These are phyloP conservation scores for Acanthornis magna DNA, from an alignment of 2,797 vertebrate species.

Conservation along the genomic window DNA sequence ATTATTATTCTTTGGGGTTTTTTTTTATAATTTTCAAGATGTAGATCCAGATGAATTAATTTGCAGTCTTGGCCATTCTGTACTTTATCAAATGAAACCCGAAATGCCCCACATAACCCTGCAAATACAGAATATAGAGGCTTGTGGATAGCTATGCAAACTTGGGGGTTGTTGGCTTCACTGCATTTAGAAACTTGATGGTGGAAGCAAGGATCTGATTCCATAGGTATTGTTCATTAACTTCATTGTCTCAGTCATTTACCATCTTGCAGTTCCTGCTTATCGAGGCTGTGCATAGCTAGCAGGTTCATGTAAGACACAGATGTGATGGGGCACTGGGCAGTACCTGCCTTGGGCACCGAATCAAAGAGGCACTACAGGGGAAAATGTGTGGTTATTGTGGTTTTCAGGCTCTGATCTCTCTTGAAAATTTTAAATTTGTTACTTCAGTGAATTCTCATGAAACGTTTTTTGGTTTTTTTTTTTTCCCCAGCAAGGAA, in stretches of 20 bases:
- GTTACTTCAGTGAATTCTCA: not conserved
- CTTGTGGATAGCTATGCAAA: not conserved
- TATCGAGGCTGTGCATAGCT: fast-evolving
- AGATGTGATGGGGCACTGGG: not conserved
- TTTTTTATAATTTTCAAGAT: not conserved
- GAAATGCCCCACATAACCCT: not conserved
- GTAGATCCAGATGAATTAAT: not conserved
- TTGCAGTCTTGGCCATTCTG: not conserved
- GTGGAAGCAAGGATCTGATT: not conserved
- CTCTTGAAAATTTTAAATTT: not conserved
- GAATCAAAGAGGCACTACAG: not conserved
- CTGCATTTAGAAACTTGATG: not conserved
- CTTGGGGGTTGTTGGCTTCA: fast-evolving
- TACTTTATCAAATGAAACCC: not conserved
- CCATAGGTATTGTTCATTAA: not conserved
- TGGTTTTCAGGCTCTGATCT: not conserved
- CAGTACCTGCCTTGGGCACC: not conserved
- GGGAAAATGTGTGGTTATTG: not conserved
- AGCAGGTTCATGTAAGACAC: not conserved
- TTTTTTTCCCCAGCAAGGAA: not conserved
- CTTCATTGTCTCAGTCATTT: not conserved
- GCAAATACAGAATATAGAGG: not conserved
- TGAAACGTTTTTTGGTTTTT: not conserved
- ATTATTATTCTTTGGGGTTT: not conserved
- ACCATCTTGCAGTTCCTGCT: not conserved